Conservation (phyloP, 2,113 vertebrate genomes). For the Crotalus viridis region DNA sequence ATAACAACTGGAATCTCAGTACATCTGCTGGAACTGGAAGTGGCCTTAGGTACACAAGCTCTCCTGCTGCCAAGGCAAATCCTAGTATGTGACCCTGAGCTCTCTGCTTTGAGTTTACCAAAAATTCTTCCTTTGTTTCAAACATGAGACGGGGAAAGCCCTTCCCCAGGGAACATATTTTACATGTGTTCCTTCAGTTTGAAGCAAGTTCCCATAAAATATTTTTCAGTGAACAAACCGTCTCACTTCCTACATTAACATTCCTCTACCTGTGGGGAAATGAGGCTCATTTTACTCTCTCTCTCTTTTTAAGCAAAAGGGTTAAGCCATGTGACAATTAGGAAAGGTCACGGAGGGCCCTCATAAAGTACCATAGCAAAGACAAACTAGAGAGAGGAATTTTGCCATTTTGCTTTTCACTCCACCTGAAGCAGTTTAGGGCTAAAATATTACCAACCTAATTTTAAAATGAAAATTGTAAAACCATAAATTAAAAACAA, state of each 20-base stretch:
- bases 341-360: slow-evolving; percentile 45
- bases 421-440: background rate
- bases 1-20: slow-evolving; percentile 32
- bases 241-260: slow-evolving; percentile 55
- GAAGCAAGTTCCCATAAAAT: slow-evolving; percentile 56
- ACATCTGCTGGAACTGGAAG: slow-evolving; percentile 21
- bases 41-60: background rate
- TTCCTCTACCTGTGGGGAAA: slow-evolving; percentile 51
- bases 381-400: slow-evolving; percentile 23
- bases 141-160: slow-evolving; percentile 49
- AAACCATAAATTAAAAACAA: background rate
- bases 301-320: background rate
- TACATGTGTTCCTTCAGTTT: slow-evolving; percentile 53
- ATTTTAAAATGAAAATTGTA: background rate
- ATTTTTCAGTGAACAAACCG: slow-evolving; percentile 60
- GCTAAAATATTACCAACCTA: slow-evolving; percentile 35
- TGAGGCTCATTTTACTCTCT: slow-evolving; percentile 23
- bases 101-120: slow-evolving; percentile 53
- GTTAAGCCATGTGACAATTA: slow-evolving; percentile 53
- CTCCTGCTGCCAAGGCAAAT: slow-evolving; percentile 36
- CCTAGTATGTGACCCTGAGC: slow-evolving; percentile 38
- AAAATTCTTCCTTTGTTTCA: slow-evolving; percentile 59
- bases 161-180: slow-evolving; percentile 50
- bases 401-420: background rate
- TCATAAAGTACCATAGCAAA: slow-evolving; percentile 37